Evolutionary conservation across 2,888 invertebrate genomes (phyloP).

Genomic region (Stenotaenia linearis): DNA sequence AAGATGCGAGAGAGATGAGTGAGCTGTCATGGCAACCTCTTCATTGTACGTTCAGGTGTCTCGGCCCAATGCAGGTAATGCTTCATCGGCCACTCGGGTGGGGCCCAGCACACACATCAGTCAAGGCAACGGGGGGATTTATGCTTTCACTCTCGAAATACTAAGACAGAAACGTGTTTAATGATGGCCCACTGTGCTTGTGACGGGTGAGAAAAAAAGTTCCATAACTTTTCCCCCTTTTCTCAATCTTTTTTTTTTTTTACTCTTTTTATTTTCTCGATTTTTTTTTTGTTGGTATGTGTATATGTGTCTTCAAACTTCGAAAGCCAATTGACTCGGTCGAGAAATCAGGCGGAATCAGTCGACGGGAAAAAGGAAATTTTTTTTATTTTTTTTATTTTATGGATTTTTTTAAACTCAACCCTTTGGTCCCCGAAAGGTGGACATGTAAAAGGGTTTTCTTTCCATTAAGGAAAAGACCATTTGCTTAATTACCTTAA

Average conservation of each 20-base stretch:
- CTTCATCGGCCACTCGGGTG: conserved; percentile 19
- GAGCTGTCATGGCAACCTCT: conserved; percentile 19
- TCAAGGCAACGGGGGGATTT: conserved; percentile 10
- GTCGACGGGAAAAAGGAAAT: neutral
- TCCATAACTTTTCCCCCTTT: neutral
- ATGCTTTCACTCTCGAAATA: neutral
- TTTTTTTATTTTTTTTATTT: neutral
- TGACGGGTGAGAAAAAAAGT: neutral
- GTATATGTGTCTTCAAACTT: neutral
- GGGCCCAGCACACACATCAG: conserved; percentile 7
- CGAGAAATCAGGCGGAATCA: neutral
- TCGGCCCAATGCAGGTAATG: conserved; percentile 15
- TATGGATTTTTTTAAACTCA: neutral
- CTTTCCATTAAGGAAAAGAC: neutral
- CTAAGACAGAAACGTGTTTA: conserved; percentile 19
- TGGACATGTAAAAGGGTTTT: neutral
- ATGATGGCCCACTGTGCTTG: conserved; percentile 11
- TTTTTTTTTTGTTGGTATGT: neutral
- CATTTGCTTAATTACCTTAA: conserved; percentile 8
- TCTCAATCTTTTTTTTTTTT: neutral
- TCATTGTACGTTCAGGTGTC: conserved; percentile 9
- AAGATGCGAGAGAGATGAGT: neutral
- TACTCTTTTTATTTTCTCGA: neutral
- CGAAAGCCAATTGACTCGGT: neutral
- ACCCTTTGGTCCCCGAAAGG: neutral